Evolutionary conservation across 2,797 vertebrate genomes (phyloP).

Genomic region (Lacerta bilineata): DNA sequence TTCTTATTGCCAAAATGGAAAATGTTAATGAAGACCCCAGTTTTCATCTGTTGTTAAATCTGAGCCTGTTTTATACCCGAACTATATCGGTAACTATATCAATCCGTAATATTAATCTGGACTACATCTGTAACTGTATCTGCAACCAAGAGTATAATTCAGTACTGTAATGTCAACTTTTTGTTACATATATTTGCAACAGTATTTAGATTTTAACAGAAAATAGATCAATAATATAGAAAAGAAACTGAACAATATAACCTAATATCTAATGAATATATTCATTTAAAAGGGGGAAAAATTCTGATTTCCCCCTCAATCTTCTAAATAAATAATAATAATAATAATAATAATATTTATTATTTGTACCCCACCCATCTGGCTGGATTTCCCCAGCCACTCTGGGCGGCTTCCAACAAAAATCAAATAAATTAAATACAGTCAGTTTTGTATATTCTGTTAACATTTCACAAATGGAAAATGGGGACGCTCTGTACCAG

Average conservation of each 20-base stretch:
- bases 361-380: too few relatives aligned
- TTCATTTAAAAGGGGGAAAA: too few relatives aligned
- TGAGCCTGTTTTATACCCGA: rapidly evolving
- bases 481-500: not conserved
- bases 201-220: not conserved
- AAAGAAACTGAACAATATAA: not conserved
- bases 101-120: too few relatives aligned
- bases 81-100: not conserved
- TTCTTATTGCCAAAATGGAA: constrained; percentile 68
- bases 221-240: not conserved
- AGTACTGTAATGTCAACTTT: not conserved
- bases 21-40: constrained; percentile 43
- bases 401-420: too few relatives aligned
- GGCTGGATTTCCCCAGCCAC: too few relatives aligned
- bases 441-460: not conserved
- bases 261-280: too few relatives aligned
- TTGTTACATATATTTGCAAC: not conserved
- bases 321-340: too few relatives aligned
- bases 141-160: not conserved
- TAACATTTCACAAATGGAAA: not conserved
- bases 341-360: too few relatives aligned
- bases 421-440: too few relatives aligned
- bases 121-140: too few relatives aligned
- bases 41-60: constrained; percentile 40
- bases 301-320: too few relatives aligned